Conservation (phyloP, 2,888 invertebrate genomes). For the Mactromeris polynyma region DNA sequence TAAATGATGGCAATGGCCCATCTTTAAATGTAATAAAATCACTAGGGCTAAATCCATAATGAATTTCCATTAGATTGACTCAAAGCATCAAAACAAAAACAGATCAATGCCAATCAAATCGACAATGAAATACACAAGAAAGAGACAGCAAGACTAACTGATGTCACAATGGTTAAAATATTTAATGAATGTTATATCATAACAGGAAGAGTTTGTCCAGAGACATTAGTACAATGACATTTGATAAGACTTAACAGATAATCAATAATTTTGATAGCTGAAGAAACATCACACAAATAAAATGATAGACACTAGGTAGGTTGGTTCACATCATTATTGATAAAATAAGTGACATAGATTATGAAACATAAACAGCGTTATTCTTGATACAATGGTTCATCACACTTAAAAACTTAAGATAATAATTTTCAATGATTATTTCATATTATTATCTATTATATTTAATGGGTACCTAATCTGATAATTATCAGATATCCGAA, state of each 20-base stretch:
- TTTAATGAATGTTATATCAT: background rate
- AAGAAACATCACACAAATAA: background rate
- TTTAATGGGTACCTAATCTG: too few species aligned
- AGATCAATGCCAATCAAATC: background rate
- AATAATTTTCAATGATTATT: too few species aligned
- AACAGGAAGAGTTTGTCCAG: background rate
- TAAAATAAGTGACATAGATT: background rate
- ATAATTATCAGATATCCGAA: too few species aligned
- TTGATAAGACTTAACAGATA: background rate
- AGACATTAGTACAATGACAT: background rate
- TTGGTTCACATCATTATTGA: background rate
- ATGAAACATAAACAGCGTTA: background rate
- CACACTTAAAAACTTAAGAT: too few species aligned
- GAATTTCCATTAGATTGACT: background rate
- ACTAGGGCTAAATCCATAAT: too few species aligned
- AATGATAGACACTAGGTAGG: background rate
- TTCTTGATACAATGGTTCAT: too few species aligned
- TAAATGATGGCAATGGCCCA: too few species aligned
- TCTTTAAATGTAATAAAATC: too few species aligned
- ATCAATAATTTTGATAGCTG: slow-evolving; percentile 7
- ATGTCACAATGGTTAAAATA: background rate
- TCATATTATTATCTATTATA: too few species aligned
- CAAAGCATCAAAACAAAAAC: background rate
- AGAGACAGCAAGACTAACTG: background rate
- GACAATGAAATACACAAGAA: background rate